A percentile compares a stretch with the other conserved stretches of the same genome.
Evolutionary conservation across 2,888 invertebrate species (phyloP).

Genomic region (Lochmaea capreae): DNA sequence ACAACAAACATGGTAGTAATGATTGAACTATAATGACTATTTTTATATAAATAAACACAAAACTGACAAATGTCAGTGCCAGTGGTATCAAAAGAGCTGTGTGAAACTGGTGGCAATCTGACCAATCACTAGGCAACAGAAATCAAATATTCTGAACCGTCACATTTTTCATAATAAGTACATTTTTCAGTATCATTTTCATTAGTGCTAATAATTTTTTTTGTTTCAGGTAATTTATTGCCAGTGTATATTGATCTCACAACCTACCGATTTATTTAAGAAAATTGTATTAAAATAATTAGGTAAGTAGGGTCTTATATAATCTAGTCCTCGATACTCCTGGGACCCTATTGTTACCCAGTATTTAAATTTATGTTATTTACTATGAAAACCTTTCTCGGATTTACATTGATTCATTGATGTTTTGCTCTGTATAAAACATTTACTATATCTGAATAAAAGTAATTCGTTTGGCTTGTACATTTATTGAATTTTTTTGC

Average conservation of each 20-base stretch:
- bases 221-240: slow-evolving; percentile 27
- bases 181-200: no score
- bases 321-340: slow-evolving; percentile 28
- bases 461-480: background rate
- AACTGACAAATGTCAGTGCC: no score
- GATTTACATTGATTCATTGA: slow-evolving; percentile 1
- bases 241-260: slow-evolving; percentile 30
- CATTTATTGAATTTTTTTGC: background rate
- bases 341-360: slow-evolving; percentile 23
- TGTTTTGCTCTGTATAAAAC: slow-evolving; percentile 11
- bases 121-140: no score
- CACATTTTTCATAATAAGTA: no score
- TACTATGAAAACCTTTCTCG: background rate
- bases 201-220: background rate
- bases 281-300: slow-evolving; percentile 8
- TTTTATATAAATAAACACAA: no score
- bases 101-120: no score
- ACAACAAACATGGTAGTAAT: no score
- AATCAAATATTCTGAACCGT: no score
- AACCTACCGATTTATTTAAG: background rate
- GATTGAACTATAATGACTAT: no score
- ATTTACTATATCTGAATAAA: background rate
- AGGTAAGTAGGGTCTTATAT: slow-evolving; percentile 26
- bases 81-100: no score
- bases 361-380: background rate